Evolutionary conservation across 2,888 invertebrate genomes (phyloP).

Genomic region (Isotomurus palustris): DNA sequence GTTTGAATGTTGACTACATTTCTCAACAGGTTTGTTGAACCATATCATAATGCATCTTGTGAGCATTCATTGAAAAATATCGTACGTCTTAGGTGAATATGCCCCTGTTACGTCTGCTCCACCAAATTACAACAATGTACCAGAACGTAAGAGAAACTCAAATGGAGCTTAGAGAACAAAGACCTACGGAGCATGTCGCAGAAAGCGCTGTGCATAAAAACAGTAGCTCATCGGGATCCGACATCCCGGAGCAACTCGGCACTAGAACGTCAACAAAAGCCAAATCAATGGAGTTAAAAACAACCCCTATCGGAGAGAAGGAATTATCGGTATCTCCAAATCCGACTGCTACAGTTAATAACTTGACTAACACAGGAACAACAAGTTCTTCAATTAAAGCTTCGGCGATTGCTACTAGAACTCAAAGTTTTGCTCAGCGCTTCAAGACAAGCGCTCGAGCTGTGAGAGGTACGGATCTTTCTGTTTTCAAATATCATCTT

Average conservation of each 20-base stretch:
- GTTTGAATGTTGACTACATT: conserved; percentile 79
- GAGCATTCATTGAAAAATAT: neutral
- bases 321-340: conserved; percentile 7
- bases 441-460: conserved; percentile 71
- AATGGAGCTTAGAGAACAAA: conserved; percentile 74
- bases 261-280: neutral
- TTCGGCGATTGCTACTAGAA: conserved; percentile 53
- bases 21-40: conserved; percentile 69
- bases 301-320: neutral
- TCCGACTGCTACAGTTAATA: conserved; percentile 16
- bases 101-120: conserved; percentile 83
- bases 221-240: conserved; percentile 43
- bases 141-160: conserved; percentile 94
- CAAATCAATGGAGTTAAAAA: neutral
- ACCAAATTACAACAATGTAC: conserved; percentile 96
- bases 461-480: conserved; percentile 59
- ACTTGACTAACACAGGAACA: conserved; percentile 14
- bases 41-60: neutral
- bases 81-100: conserved; percentile 68
- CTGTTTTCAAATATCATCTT: neutral
- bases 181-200: conserved; percentile 34
- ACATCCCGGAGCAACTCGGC: conserved; percentile 24
- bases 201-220: conserved; percentile 42
- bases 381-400: conserved; percentile 27
- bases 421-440: conserved; percentile 85